Conservation (phyloP, 2,113 vertebrate species). For the Bettongia penicillata region DNA sequence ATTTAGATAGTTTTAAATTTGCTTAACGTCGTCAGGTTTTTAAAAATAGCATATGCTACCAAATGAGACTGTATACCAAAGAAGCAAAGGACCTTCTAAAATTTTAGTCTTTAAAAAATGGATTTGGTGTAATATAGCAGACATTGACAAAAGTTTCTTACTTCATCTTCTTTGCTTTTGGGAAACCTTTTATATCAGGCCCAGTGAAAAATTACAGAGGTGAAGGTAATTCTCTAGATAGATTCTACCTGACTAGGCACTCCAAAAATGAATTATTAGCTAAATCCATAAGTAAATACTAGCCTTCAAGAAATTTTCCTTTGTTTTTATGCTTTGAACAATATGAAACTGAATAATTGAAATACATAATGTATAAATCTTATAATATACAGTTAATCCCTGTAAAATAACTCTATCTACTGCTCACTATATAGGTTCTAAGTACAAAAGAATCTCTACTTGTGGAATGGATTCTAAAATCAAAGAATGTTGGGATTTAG, state of each 20-base stretch:
- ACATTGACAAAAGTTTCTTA: constrained; percentile 47
- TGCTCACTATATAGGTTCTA: constrained; percentile 47
- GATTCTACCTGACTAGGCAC: background rate
- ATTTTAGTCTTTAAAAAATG: background rate
- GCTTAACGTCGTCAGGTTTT: background rate
- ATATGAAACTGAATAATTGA: constrained; percentile 65
- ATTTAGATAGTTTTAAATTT: constrained; percentile 36
- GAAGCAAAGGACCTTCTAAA: background rate
- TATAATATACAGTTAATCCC: constrained; percentile 60
- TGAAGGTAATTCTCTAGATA: constrained; percentile 64
- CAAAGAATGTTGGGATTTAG: constrained; percentile 58
- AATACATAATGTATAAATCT: constrained; percentile 66
- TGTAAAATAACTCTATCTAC: constrained; percentile 60
- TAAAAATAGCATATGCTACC: background rate
- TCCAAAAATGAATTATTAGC: constrained; percentile 69
- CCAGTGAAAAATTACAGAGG: constrained; percentile 64
- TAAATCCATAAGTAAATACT: constrained; percentile 70
- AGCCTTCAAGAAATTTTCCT: constrained; percentile 60
- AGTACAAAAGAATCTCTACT: constrained; percentile 41
- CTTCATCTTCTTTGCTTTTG: constrained; percentile 55
- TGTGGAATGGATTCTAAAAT: constrained; percentile 4
- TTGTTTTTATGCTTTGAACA: constrained; percentile 66
- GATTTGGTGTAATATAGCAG: constrained; percentile 22
- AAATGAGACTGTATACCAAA: constrained; percentile 16
- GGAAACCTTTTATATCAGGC: constrained; percentile 64